Evolutionary conservation across 2,797 vertebrate genomes (phyloP).

Genomic region (Typhlichthys eigenmanni): DNA sequence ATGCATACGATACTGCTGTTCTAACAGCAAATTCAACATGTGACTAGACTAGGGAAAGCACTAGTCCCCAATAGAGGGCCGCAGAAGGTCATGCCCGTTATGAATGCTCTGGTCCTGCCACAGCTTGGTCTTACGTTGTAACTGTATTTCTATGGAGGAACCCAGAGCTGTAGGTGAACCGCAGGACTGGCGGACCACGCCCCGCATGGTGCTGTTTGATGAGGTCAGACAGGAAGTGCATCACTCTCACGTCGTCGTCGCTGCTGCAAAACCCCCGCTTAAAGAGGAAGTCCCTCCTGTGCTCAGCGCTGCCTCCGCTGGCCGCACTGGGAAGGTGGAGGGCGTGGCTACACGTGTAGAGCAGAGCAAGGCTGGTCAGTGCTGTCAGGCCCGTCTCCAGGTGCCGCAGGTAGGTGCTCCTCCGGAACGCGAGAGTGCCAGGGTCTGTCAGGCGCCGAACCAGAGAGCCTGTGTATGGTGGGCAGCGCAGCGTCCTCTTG

Average conservation of each 20-base stretch:
- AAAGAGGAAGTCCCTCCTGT: slow-evolving; percentile 45
- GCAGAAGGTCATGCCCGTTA: too few relatives aligned
- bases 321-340: slow-evolving; percentile 58
- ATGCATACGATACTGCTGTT: too few relatives aligned
- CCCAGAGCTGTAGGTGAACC: slow-evolving; percentile 82
- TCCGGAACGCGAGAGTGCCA: slow-evolving; percentile 81
- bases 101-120: background rate
- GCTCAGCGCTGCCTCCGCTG: slow-evolving; percentile 55
- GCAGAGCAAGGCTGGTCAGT: slow-evolving; percentile 85
- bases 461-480: slow-evolving; percentile 84
- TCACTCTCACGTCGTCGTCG: slow-evolving; percentile 82
- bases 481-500: slow-evolving; percentile 86
- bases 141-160: slow-evolving; percentile 58
- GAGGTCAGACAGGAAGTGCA: slow-evolving; percentile 88
- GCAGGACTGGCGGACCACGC: slow-evolving; percentile 76
- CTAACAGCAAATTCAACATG: too few relatives aligned
- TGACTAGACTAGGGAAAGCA: too few relatives aligned
- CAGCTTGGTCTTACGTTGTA: slow-evolving; percentile 15
- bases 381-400: slow-evolving; percentile 85
- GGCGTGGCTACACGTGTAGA: slow-evolving; percentile 81
- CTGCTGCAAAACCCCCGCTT: slow-evolving; percentile 61
- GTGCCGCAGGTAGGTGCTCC: slow-evolving; percentile 89
- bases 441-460: slow-evolving; percentile 82
- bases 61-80: too few relatives aligned
- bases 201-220: slow-evolving; percentile 82